A percentile compares a stretch with the other conserved stretches of the same genome.
These are phyloP conservation scores for Choreutis nemorana DNA, from an alignment of 2,888 invertebrate genomes.

Conservation along the genomic window DNA sequence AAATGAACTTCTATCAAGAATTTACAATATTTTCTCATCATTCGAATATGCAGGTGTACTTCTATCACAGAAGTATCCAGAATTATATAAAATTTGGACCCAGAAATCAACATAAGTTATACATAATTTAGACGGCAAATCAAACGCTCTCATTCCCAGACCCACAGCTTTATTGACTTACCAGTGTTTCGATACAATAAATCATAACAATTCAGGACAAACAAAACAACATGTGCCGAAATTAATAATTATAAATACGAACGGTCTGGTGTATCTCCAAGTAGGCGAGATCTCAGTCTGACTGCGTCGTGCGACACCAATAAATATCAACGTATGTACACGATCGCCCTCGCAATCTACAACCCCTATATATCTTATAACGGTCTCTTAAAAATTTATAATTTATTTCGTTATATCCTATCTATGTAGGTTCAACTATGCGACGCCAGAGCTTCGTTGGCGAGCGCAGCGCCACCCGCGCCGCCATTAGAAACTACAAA, in stretches of 20 bases:
- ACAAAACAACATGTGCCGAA: slow-evolving; percentile 64
- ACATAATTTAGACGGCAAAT: slow-evolving; percentile 36
- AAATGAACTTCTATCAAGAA: slow-evolving; percentile 49
- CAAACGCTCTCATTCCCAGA: slow-evolving; percentile 60
- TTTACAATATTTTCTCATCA: slow-evolving; percentile 50
- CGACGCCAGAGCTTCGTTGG: slow-evolving; percentile 19
- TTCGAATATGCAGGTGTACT: slow-evolving; percentile 28
- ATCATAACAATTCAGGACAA: slow-evolving; percentile 65
- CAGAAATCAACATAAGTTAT: slow-evolving; percentile 49
- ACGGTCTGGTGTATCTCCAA: slow-evolving; percentile 52
- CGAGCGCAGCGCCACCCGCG: slow-evolving; percentile 20
- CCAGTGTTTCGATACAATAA: slow-evolving; percentile 65
- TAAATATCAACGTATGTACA: slow-evolving; percentile 64
- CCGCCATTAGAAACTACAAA: not conserved
- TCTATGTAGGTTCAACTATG: slow-evolving; percentile 38
- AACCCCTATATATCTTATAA: slow-evolving; percentile 44
- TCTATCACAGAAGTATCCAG: slow-evolving; percentile 34
- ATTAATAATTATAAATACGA: slow-evolving; percentile 56
- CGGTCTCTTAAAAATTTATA: slow-evolving; percentile 53
- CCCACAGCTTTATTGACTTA: slow-evolving; percentile 67
- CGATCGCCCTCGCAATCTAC: slow-evolving; percentile 45
- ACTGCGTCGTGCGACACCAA: slow-evolving; percentile 49
- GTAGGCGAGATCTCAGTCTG: slow-evolving; percentile 45
- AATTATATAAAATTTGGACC: slow-evolving; percentile 37
- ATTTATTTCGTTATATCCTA: slow-evolving; percentile 64